Conservation (phyloP, 1,140 invertebrate genomes). For the Andrena cerasifolii region DNA sequence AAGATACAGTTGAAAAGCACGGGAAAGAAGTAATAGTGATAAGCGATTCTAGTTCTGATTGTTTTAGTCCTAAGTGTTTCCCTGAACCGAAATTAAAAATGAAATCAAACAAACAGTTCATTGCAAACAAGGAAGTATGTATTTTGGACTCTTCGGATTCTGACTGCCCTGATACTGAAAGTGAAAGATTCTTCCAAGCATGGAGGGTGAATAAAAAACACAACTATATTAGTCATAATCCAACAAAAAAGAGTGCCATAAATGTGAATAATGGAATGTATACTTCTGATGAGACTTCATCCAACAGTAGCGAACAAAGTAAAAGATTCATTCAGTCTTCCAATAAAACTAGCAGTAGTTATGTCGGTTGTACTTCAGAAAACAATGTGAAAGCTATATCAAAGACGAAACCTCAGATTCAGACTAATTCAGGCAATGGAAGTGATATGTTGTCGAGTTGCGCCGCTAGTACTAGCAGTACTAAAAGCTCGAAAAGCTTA, state of each 20-base stretch:
- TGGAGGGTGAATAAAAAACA: background rate
- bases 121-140: background rate
- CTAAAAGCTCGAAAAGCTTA: background rate
- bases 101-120: background rate
- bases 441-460: background rate
- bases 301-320: background rate
- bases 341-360: background rate
- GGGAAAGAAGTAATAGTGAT: conserved; percentile 56
- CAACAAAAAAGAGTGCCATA: background rate
- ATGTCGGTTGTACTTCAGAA: background rate
- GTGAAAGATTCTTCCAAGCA: conserved; percentile 3
- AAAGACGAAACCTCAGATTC: background rate
- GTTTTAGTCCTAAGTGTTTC: conserved; percentile 5
- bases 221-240: background rate
- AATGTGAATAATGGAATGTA: background rate
- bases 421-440: background rate
- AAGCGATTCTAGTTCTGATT: conserved; percentile 60
- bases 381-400: background rate
- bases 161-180: conserved; percentile 3
- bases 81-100: background rate
- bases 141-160: conserved; percentile 44
- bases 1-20: background rate
- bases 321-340: conserved; percentile 3
- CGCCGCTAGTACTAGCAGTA: background rate
- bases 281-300: conserved; percentile 33